Conservation (phyloP, 2,797 vertebrate genomes). For the Neosilurus mollespiculum region DNA sequence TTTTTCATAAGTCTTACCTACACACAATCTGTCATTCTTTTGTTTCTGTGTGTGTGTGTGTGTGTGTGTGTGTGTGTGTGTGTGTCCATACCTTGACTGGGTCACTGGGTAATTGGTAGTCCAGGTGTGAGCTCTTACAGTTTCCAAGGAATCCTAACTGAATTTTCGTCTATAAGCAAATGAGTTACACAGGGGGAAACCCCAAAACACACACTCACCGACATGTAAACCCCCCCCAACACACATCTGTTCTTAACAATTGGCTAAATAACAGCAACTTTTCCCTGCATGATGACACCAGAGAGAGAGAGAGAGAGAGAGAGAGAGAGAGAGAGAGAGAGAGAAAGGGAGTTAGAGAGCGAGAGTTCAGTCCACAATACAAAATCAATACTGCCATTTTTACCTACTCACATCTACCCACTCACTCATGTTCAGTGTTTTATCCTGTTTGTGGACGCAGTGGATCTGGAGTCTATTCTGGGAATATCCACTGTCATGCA, state of each 20-base stretch:
- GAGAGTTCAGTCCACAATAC: background rate
- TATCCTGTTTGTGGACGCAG: too few relatives aligned
- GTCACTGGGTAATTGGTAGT: conserved; percentile 46
- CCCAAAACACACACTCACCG: conserved; percentile 41
- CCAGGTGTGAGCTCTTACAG: conserved; percentile 76
- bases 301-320: background rate
- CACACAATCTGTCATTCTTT: conserved; percentile 34
- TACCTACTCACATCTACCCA: background rate
- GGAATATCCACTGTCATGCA: too few relatives aligned
- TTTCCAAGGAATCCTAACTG: conserved; percentile 67
- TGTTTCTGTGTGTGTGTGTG: conserved; percentile 20
- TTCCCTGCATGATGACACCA: background rate
- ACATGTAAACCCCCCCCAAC: conserved; percentile 1
- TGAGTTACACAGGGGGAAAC: conserved; percentile 54
- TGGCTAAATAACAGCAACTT: conserved; percentile 10
- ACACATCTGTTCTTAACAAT: conserved; percentile 25
- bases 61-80: conserved; percentile 26
- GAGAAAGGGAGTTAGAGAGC: background rate
- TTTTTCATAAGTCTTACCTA: conserved; percentile 37
- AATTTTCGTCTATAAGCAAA: conserved; percentile 51
- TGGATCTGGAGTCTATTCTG: too few relatives aligned
- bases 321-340: background rate
- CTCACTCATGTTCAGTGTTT: background rate
- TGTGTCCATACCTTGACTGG: conserved; percentile 12
- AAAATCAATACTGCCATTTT: background rate